Base-by-base conservation (phyloP, 2,797 vertebrate genomes). In the Denticeps clupeoides region DNA sequence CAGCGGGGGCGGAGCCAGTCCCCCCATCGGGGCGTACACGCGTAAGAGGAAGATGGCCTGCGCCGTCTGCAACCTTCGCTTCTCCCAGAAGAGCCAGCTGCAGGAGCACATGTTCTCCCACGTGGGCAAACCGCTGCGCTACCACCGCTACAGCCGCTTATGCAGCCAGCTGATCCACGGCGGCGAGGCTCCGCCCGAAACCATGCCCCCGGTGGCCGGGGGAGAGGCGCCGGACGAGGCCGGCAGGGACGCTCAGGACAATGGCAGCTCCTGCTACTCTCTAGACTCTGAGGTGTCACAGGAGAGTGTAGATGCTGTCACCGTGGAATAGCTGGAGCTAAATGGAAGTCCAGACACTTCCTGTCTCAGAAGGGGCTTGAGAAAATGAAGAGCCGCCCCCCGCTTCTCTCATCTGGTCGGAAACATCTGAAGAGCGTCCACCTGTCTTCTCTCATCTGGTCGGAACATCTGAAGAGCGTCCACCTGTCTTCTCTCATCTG, bases 31-130 rank as follows among this genome's bases (percentile, higher is more conserved):
- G 7, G 77, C 65, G 60, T 88, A 90, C 65, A 86, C 91, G 0
- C 85, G 91, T 4, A 95, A 91, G 65, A 84, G 90, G 21, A 99
- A 93, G 77, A 78, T 95, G 37, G 82, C 78, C 16, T 99, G 95
- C 56, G 84, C 80, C 0, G 66, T 98, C 40, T 99, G 93, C 45
- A 87, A 90, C 63, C 83, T 87, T 60, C 70, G 79, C 1, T 99
- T 93, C 51, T 70, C 83, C 22, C 86, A 90, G 40, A 91, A 92
- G 74, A 91, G 87, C 58, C 89, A 89, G 55, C 78, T 97, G 64
- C 85, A 93, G 43, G 91, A 97, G 58, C 94, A 97, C 82, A 92
- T 93, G 89, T 93, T 91, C 68, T 73, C 74, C 0, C 93, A 97
- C 72, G 89, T 89, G 4, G 86, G 88, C 10, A 91, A 87, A 48